Conservation (phyloP, 2,113 vertebrate genomes). For the Penelope pileata region DNA sequence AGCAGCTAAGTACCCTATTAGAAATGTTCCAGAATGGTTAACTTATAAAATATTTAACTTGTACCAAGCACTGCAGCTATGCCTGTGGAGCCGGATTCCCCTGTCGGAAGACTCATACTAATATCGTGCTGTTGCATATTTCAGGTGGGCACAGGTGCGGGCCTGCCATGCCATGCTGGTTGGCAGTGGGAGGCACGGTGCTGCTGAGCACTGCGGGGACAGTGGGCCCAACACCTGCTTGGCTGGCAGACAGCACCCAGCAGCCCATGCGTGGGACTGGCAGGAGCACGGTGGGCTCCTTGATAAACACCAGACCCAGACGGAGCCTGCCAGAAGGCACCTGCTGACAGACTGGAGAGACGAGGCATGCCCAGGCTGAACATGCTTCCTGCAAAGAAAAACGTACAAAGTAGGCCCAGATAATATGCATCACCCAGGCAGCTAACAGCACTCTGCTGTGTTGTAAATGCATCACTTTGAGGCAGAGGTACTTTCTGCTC, state of each 20-base stretch:
- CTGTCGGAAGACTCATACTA: fast-evolving
- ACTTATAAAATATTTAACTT: neutral
- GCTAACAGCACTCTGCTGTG: neutral
- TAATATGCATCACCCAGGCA: neutral
- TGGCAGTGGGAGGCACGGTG: neutral
- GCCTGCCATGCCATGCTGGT: neutral
- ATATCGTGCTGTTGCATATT: neutral
- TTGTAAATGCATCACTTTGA: neutral
- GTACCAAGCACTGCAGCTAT: neutral
- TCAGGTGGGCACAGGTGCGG: neutral
- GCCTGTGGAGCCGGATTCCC: neutral
- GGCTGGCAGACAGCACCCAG: neutral
- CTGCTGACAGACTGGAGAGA: neutral
- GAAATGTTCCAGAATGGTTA: neutral
- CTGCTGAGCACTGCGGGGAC: neutral
- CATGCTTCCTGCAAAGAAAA: neutral
- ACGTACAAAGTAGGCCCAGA: neutral
- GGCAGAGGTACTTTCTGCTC: neutral
- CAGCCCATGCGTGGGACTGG: neutral
- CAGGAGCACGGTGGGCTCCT: neutral
- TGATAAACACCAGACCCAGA: fast-evolving
- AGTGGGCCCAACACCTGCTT: neutral
- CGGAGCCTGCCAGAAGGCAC: neutral
- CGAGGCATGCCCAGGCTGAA: neutral
- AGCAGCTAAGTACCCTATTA: neutral